phyloP scores from a whole-genome alignment of 2,888 invertebrate species.

The Leptopterna dolabrata region DNA sequence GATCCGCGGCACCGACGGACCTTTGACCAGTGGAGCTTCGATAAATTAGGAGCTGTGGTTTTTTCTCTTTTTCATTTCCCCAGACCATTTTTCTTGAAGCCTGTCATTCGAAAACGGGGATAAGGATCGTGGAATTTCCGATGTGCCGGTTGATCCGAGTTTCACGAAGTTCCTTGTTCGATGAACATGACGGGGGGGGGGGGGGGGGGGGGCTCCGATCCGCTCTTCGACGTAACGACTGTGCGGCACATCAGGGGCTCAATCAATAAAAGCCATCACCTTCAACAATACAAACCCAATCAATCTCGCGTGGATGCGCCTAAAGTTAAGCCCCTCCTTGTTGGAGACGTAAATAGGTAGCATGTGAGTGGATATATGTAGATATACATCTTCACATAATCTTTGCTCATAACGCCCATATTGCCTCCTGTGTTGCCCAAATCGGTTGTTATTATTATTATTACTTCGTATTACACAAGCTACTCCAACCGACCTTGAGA shows the following conservation, averaged over 20 bases:
- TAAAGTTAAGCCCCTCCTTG: too few species aligned
- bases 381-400: too few species aligned
- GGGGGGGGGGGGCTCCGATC: not conserved
- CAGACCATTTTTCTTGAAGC: not conserved
- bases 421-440: too few species aligned
- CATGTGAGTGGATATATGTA: too few species aligned
- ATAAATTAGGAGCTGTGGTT: not conserved
- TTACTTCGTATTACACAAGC: too few species aligned
- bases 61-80: too few species aligned
- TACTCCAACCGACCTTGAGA: too few species aligned
- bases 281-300: too few species aligned
- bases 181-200: not conserved
- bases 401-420: too few species aligned
- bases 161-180: not conserved
- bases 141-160: not conserved
- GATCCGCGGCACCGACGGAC: not conserved
- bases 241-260: not conserved
- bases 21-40: not conserved
- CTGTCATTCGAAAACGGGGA: not conserved
- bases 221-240: not conserved
- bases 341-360: too few species aligned
- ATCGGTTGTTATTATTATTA: too few species aligned
- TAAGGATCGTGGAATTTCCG: not conserved
- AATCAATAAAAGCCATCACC: not conserved
- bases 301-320: too few species aligned